Base-by-base conservation (phyloP, 2,113 vertebrate genomes). In the Triplophysa tibetana region DNA sequence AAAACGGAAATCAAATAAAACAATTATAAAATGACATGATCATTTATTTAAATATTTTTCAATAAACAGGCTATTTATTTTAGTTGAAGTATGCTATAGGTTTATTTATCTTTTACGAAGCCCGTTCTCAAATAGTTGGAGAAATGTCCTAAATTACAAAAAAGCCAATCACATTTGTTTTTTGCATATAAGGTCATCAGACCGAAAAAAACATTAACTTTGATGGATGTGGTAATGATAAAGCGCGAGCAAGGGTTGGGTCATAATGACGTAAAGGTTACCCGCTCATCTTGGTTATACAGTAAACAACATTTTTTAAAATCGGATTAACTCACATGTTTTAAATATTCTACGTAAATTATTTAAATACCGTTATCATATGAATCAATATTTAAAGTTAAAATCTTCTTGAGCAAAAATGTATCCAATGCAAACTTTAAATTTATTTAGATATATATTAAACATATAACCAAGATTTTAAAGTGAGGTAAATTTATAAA, bases 161-260 rank as follows among this genome's bases (percentile, higher is more conserved):
- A 45, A 74, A 21, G 54, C 3, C 29, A 58, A 48, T 1, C 24
- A 26, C 52, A 61, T 74, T 60, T 74, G 14, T 74, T 24, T 60
- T 19, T 60, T 60, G 54, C 70, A 5, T 43, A 73, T 60, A 17
- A 43, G 21, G 7, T 56, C 11, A 29, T 41, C 12, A 38, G 54
- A 72, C 26, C 70, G 54, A 60, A 33, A n/a, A n/a, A 2, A 11
- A 8, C 24, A 70, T 33, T 58, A 74, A 17, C 70, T 74, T 74
- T 74, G 70, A 74, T 74, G 54, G 70, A 74, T 74, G 54, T 23
- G 17, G 19, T 72, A 72, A 72, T 72, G 52, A 72, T 21, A 72
- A 72, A 41, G 70, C 17, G 26, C 19, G n/a, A 21, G 70, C 52
- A 9, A 23, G 70, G 11, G 70, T 19, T 29, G n/a, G 52, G 70